Conservation (phyloP, 2,888 invertebrate species). For the Cryptosula pallasiana region DNA sequence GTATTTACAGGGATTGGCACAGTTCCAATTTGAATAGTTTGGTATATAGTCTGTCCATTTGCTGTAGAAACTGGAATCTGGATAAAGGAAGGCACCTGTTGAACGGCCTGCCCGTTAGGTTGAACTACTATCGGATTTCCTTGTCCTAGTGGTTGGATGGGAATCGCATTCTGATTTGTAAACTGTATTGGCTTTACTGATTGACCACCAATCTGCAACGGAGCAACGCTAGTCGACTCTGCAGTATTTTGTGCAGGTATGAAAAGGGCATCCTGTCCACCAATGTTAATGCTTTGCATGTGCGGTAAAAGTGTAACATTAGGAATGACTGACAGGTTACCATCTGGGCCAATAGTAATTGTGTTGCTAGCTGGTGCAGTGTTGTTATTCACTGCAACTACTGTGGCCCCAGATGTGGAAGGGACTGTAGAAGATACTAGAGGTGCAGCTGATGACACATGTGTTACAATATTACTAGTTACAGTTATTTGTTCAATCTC, state of each 20-base stretch:
- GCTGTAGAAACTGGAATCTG: conserved; percentile 81
- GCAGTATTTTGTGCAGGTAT: conserved; percentile 65
- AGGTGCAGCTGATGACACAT: background rate
- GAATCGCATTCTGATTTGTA: background rate
- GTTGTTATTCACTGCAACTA: background rate
- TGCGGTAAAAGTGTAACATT: conserved; percentile 54
- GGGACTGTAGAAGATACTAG: background rate
- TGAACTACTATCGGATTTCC: conserved; percentile 15
- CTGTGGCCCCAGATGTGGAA: background rate
- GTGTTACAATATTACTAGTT: background rate
- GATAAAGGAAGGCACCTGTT: conserved; percentile 58
- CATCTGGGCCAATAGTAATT: conserved; percentile 5
- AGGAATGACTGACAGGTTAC: conserved; percentile 13
- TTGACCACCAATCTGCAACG: background rate
- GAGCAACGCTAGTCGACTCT: background rate
- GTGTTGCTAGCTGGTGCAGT: background rate
- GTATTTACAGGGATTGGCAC: conserved; percentile 57
- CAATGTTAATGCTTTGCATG: conserved; percentile 85
- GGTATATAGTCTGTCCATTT: conserved; percentile 88
- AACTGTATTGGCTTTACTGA: background rate
- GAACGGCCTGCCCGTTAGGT: conserved; percentile 37
- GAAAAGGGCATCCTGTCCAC: conserved; percentile 86
- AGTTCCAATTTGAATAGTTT: conserved; percentile 75
- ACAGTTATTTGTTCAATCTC: background rate
- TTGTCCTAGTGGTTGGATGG: background rate